Base-by-base conservation (phyloP, 2,797 vertebrate species). In the Anomalospiza imberbis region DNA sequence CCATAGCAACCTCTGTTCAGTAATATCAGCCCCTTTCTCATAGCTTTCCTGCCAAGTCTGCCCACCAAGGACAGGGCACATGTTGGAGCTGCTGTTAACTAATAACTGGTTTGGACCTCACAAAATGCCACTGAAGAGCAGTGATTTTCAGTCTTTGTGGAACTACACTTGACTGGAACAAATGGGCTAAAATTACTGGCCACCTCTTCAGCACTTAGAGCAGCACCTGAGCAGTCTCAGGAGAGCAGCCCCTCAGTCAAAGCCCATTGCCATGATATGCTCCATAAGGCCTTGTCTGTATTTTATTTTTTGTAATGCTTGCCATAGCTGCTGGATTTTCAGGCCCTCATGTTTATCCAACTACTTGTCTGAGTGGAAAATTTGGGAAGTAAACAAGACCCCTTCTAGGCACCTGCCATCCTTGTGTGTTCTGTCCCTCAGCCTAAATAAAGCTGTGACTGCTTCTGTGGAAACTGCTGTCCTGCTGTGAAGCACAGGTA, bases 221-320 rank as follows among this genome's bases (percentile, higher is more conserved):
- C 80, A 79, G 34, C 50, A 63, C 13, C 51, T 26, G 57, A 48
- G 51, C 57, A 51, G 42, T 6, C 28, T 26, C 48, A 44, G 48
- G 28, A n/a, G 36, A 70, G 24, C 14, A 84, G 53, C n/a, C 36
- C 16, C 40, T 28, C 28, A 8, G 25, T 20, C 65, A 63, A 31
- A 79, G n/a, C 75, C 65, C 10, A 2, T 1, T 83, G 71, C 62
- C 15, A 4, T 20, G 17, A n/a, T 20, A 10, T 18, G 15, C 5
- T 5, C 54, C 17, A 0, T 7, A 48, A 55, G 29, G 50, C 24
- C 14, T 60, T 36, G n/a, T 31, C n/a, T 24, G 1, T 14, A 5
- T 29, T 38, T 19, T 42, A 11, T 25, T 68, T 77, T 63, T 78
- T 36, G 38, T 26, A 53, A 42, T 45, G 38, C 20, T 45, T 78